These are phyloP conservation scores for Hyposoter dolosus DNA, from an alignment of 2,888 invertebrate genomes.

Conservation along the genomic window DNA sequence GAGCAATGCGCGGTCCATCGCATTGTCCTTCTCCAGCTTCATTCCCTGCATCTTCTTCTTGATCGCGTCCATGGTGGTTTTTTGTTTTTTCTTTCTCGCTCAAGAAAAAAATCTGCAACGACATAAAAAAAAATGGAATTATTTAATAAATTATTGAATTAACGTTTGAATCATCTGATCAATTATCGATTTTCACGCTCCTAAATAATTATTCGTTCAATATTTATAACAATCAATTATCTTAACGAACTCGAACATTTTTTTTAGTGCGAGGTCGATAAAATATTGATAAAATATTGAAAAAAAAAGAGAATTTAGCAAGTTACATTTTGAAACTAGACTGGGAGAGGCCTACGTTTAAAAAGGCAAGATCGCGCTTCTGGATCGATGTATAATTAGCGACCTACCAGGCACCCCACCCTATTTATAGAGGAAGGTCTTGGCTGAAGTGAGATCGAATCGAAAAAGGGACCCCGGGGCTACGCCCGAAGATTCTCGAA, in stretches of 20 bases:
- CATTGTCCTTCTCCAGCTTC: slow-evolving; percentile 99
- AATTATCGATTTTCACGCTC: neutral
- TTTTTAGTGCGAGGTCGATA: too few species aligned
- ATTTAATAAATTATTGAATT: neutral
- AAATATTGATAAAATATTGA: neutral
- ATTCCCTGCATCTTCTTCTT: slow-evolving; percentile 99
- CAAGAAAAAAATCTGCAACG: slow-evolving; percentile 72
- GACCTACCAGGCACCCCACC: slow-evolving; percentile 78
- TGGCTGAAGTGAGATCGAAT: slow-evolving; percentile 73
- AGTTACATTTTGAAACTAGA: slow-evolving; percentile 4
- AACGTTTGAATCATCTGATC: neutral
- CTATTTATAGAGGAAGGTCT: slow-evolving; percentile 82
- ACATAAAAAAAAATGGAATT: slow-evolving; percentile 31
- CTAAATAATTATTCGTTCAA: slow-evolving; percentile 5
- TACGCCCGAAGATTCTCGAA: slow-evolving; percentile 62
- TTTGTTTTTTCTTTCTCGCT: slow-evolving; percentile 84
- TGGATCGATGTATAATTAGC: slow-evolving; percentile 82
- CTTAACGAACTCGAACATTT: slow-evolving; percentile 15
- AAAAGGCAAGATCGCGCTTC: slow-evolving; percentile 57
- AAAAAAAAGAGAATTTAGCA: neutral
- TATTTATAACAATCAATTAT: slow-evolving; percentile 17
- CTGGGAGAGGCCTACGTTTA: slow-evolving; percentile 36
- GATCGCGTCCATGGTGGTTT: slow-evolving; percentile 99
- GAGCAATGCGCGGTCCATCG: slow-evolving; percentile 98
- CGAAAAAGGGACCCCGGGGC: slow-evolving; percentile 59